Evolutionary conservation across 2,113 vertebrate species (phyloP), one percentile per base, ranked within the genome.

Genomic region (Ptychochromis oligacanthus): DNA sequence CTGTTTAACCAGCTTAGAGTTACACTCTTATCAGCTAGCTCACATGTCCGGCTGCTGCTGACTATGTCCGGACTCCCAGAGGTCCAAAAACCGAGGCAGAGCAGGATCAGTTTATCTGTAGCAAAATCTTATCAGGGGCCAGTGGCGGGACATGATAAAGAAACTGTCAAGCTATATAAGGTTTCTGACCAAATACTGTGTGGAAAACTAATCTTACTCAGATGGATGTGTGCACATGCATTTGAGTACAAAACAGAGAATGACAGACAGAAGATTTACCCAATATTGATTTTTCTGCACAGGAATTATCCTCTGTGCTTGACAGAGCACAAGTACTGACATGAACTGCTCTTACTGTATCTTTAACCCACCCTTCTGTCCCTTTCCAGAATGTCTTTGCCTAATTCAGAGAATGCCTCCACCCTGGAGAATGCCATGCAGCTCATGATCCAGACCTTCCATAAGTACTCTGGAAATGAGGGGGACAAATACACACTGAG

Each of bases 401-500:
- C 92, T 59, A 93, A 93, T 59, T 85, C 91, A 1, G 95, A 96
- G 90, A 96, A 94, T 1, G 75, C 87, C 82, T 93, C 96, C 88
- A 95, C 93, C 57, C 91, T 96, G 92, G 96, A 96, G 94, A 95
- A n/a, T 15, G 96, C 96, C 91, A 95, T 98, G 96, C 94, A 96
- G 64, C 95, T 96, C 13, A 86, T 98, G 95, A 97, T 97, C 88
- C 94, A 94, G 87, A 96, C 96, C 40, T 97, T 97, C 90, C 97
- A 97, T 79, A 97, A 97, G 88, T 97, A 97, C 56, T 96, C 96
- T 0, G 96, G 97, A 13, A 95, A 95, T 8, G 96, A 97, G 70
- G 97, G 96, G 0, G 94, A 97, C 93, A 97, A 97, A 80, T 96
- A 96, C 56, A 97, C 96, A 5, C 93, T 97, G 84, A 97, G 96